Conservation (phyloP, 2,113 vertebrate species). For the Colossoma macropomum region DNA sequence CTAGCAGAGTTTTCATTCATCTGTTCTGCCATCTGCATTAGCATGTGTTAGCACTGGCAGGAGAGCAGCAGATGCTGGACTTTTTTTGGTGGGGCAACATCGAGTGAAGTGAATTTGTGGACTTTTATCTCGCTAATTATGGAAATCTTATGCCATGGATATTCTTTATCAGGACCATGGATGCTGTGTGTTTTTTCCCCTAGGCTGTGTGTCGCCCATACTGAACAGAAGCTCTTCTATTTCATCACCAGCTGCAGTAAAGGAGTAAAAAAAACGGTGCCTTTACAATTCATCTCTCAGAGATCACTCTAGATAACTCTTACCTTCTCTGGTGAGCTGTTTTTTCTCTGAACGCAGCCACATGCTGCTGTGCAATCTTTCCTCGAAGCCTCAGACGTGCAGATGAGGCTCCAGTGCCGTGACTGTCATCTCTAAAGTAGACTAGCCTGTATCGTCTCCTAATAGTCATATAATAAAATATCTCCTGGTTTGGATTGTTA, state of each 20-base stretch:
- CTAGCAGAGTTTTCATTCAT: constrained; percentile 27
- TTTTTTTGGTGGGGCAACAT: constrained; percentile 20
- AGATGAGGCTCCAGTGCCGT: not conserved
- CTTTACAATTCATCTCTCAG: not conserved
- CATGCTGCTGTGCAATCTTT: not conserved
- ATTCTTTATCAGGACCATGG: constrained; percentile 14
- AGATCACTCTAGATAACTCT: not conserved
- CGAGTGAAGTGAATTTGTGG: constrained; percentile 28
- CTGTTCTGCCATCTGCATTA: constrained; percentile 41
- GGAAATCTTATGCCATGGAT: constrained; percentile 28
- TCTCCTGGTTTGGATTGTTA: no score
- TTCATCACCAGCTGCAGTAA: not conserved
- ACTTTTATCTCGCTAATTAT: constrained; percentile 45
- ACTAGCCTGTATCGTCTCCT: not conserved
- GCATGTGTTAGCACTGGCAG: constrained; percentile 32
- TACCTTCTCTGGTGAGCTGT: not conserved
- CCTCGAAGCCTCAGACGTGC: not conserved
- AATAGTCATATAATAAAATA: no score
- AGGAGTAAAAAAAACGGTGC: not conserved
- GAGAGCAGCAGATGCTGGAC: constrained; percentile 13
- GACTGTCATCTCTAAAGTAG: not conserved
- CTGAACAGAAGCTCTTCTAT: constrained; percentile 14
- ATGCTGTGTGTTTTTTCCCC: not conserved
- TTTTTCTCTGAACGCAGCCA: not conserved
- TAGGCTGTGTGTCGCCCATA: not conserved